Base-by-base conservation (phyloP, 1,140 invertebrate species). In the Microvelia longipes region DNA sequence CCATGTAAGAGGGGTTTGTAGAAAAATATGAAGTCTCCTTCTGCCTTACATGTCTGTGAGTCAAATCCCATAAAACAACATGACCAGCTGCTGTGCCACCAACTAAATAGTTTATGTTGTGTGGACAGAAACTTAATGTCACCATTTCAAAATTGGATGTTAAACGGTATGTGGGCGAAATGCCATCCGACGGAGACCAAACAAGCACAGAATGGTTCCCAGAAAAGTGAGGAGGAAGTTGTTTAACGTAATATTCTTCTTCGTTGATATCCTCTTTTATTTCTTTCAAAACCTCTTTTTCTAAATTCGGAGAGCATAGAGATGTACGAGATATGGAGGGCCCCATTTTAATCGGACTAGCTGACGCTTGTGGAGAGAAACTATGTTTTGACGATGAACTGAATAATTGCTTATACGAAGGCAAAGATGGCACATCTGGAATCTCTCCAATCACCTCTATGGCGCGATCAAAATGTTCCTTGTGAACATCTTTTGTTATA, bases 41-140 rank as follows among this genome's bases (percentile, higher is more conserved):
- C 86, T 79, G 72, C 83, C 81, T 73, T 88, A 60, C 29, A 65
- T 89, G 80, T 75, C 86, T 86, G 68, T 86, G 85, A 2, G 82
- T 83, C 50, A 91, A 80, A 76, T 91, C 87, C 89, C 89, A 91
- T 25, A 91, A 72, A 27, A 87, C 79, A 24, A 90, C 78, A 73
- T 82, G 86, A 1, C 89, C 90, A 77, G 88, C 90, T 2, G 80
- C 78, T 35, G 84, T 86, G n/a, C 89, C 89, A 28, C 88, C 89
- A 29, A 89, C 73, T 66, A 90, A 74, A 60, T 89, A 75, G 77
- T 88, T 88, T 62, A 83, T 83, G 75, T 90, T 81, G 62, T 84
- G 83, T 0, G 87, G 87, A 76, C 86, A 89, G 77, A 89, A 87
- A 0, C 84, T 82, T 5, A 90, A 75, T 0, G 79, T 77, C 13